A percentile compares a stretch with the other conserved stretches of the same genome.
phyloP scores from a whole-genome alignment of 2,113 vertebrate species.

The Sakesphorus luctuosus region DNA sequence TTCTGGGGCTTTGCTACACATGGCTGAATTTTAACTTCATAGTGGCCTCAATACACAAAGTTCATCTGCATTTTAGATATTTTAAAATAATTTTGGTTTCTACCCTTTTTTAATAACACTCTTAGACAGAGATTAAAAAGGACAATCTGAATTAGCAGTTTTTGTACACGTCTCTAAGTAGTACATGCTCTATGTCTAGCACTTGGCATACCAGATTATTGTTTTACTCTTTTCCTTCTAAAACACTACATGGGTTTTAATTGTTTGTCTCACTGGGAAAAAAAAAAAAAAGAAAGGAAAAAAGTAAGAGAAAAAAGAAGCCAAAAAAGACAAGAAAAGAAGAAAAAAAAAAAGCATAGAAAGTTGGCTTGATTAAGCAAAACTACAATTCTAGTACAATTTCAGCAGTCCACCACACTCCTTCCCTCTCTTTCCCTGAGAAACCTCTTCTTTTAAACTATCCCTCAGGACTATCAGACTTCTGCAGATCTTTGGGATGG shows the following conservation, averaged over 20 bases:
- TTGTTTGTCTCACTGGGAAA: background rate
- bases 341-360: background rate
- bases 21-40: constrained; percentile 24
- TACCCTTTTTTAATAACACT: background rate
- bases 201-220: background rate
- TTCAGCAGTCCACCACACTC: background rate
- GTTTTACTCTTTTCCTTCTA: background rate
- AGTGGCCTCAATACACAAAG: constrained; percentile 1
- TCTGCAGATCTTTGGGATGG: background rate
- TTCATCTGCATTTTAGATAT: constrained; percentile 19
- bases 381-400: background rate
- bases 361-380: background rate
- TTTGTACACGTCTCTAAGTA: background rate
- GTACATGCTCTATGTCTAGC: background rate
- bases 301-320: background rate
- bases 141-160: background rate
- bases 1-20: constrained; percentile 16
- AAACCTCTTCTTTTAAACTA: background rate
- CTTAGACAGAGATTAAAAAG: background rate
- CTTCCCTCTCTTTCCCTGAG: background rate
- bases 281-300: background rate
- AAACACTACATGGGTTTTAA: background rate
- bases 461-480: background rate
- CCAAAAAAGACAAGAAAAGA: no score
- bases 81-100: background rate